phyloP scores from a whole-genome alignment of 2,888 invertebrate genomes.

The Oeneis ivallda region DNA sequence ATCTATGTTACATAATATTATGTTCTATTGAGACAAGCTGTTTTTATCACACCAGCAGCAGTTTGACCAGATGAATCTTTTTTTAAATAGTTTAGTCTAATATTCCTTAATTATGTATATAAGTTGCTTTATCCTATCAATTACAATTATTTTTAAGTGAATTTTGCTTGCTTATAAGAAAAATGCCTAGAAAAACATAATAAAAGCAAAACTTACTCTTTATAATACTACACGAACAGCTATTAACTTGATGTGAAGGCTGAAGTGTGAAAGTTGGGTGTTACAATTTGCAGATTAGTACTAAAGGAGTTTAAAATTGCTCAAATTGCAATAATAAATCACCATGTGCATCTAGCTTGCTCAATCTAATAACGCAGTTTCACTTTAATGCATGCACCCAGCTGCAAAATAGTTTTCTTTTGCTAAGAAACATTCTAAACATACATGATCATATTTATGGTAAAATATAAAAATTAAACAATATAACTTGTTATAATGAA shows the following conservation, averaged over 20 bases:
- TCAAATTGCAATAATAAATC: conserved; percentile 4
- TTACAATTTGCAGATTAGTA: not conserved
- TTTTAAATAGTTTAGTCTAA: too few relatives aligned
- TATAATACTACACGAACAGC: too few relatives aligned
- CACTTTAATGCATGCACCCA: conserved; percentile 1
- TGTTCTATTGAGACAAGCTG: too few relatives aligned
- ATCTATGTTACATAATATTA: too few relatives aligned
- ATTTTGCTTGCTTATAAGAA: not conserved
- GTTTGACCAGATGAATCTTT: too few relatives aligned
- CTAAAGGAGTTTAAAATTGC: not conserved
- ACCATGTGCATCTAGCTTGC: not conserved
- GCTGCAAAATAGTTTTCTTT: not conserved
- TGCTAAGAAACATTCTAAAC: not conserved
- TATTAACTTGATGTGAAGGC: conserved; percentile 33
- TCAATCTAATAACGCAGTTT: not conserved
- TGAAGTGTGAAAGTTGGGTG: conserved; percentile 35
- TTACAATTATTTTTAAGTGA: not conserved
- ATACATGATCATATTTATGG: too few relatives aligned
- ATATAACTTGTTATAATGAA: not conserved
- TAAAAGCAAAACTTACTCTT: too few relatives aligned
- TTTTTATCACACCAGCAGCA: too few relatives aligned
- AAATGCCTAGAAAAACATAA: too few relatives aligned
- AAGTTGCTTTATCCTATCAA: too few relatives aligned
- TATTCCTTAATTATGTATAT: too few relatives aligned
- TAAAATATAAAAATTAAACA: too few relatives aligned